A percentile compares a stretch with the other conserved stretches of the same genome.
phyloP scores from a whole-genome alignment of 2,797 vertebrate species.

The Emydoidea blandingii region DNA sequence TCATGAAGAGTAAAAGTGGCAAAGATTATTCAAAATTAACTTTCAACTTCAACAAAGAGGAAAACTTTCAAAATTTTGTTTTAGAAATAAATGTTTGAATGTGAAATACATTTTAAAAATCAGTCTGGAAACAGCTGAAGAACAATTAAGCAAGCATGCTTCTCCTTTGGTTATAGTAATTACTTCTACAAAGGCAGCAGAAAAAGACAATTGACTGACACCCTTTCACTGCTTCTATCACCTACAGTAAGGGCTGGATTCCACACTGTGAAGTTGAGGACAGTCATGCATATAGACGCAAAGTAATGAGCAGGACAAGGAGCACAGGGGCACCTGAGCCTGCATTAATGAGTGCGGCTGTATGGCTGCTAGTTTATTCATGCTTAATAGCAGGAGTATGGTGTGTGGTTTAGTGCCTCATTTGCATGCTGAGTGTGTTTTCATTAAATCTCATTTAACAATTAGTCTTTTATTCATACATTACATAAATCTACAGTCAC shows the following conservation, averaged over 20 bases:
- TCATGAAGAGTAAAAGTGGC: neutral
- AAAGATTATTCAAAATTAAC: neutral
- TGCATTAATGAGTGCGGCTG: neutral
- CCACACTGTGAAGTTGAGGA: neutral
- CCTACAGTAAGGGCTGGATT: neutral
- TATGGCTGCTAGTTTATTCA: neutral
- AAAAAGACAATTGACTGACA: constrained; percentile 33
- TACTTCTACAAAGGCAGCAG: constrained; percentile 32
- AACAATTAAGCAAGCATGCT: constrained; percentile 24
- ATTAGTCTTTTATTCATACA: neutral
- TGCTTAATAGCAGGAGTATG: neutral
- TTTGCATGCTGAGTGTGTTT: neutral
- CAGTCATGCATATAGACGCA: neutral
- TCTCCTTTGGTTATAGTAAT: constrained; percentile 51
- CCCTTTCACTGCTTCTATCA: constrained; percentile 24
- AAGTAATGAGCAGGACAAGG: neutral
- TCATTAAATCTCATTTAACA: neutral
- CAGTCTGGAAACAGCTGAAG: constrained; percentile 22
- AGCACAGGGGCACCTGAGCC: neutral
- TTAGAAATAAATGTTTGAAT: neutral
- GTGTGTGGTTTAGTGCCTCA: neutral
- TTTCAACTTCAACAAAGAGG: neutral
- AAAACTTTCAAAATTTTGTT: neutral
- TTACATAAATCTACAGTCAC: neutral
- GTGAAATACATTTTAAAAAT: neutral